Conservation (phyloP, 2,888 invertebrate genomes). For the Nasonia oneida region DNA sequence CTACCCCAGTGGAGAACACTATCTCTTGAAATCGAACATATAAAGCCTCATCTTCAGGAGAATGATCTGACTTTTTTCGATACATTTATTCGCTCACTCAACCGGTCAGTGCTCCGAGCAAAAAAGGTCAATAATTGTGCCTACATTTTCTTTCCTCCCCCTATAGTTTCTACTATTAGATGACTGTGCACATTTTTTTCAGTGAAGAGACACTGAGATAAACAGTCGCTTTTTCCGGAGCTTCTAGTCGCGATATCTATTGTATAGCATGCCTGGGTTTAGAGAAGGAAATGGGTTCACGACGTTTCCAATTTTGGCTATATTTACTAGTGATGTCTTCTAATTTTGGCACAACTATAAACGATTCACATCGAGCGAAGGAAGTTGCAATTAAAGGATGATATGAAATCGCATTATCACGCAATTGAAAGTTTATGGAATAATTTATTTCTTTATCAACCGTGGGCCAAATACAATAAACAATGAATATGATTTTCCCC, state of each 20-base stretch:
- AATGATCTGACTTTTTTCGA: not conserved
- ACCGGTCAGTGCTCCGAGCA: not conserved
- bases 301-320: too few species aligned
- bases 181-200: not conserved
- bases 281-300: too few species aligned
- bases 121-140: not conserved
- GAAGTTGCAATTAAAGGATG: too few species aligned
- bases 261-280: not conserved
- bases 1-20: not conserved
- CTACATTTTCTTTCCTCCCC: not conserved
- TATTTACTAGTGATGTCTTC: too few species aligned
- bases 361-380: too few species aligned
- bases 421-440: too few species aligned
- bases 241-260: not conserved
- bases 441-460: too few species aligned
- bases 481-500: too few species aligned
- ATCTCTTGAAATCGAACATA: not conserved
- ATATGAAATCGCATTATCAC: too few species aligned
- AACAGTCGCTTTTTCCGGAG: constrained; percentile 3
- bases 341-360: too few species aligned
- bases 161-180: not conserved
- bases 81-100: not conserved
- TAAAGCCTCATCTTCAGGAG: not conserved
- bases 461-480: too few species aligned
- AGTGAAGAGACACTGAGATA: not conserved